Conservation (phyloP, 2,113 vertebrate species). For the Tragelaphus buxtoni region DNA sequence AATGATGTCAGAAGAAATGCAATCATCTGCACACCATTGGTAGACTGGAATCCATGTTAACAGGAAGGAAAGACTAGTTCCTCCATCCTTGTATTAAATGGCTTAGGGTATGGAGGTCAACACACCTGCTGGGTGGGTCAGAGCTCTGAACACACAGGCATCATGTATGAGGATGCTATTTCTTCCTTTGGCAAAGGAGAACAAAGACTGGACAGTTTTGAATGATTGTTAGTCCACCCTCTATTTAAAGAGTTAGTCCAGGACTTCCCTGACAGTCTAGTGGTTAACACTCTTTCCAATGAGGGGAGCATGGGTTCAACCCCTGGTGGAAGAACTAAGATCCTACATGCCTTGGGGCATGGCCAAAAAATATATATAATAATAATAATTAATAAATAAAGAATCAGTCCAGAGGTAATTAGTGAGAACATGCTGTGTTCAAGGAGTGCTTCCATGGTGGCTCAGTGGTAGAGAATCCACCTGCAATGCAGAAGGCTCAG, state of each 20-base stretch:
- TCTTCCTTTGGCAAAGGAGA: neutral
- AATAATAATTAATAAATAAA: neutral
- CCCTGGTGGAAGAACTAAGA: neutral
- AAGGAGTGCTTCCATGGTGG: neutral
- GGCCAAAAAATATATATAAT: neutral
- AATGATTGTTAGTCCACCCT: neutral
- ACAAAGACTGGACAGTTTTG: neutral
- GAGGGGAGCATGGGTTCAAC: neutral
- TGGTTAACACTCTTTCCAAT: neutral
- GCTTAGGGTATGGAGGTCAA: neutral
- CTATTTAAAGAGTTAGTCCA: neutral
- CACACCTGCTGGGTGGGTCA: neutral
- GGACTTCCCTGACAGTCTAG: neutral
- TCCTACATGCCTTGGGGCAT: neutral
- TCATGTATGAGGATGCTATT: neutral
- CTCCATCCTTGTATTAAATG: neutral
- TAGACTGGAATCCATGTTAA: neutral
- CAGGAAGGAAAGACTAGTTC: neutral
- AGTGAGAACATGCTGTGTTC: neutral
- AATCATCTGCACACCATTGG: neutral
- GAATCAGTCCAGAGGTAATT: neutral
- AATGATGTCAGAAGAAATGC: neutral
- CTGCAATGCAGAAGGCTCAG: neutral
- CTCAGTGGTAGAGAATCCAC: neutral
- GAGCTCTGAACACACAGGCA: neutral